Evolutionary conservation across 2,797 vertebrate species (phyloP), one percentile per base, ranked within the genome.

Genomic region (Pelochelys cantorii): DNA sequence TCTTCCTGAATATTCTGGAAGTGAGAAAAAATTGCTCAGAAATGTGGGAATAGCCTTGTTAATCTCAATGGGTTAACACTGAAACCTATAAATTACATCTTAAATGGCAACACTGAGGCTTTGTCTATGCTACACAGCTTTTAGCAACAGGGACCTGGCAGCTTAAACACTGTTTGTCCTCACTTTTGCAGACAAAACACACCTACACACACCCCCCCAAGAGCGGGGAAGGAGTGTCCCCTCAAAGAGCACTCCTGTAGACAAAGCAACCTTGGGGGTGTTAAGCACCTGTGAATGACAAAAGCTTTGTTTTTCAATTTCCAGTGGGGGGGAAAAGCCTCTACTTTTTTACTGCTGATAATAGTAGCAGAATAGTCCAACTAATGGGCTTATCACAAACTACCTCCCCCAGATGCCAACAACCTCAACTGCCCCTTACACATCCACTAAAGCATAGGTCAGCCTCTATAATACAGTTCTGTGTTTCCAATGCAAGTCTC

Each of bases 11-110:
- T 10, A 59, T n/a, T 59, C 55, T 54, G 77, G 6, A 9, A 81
- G 62, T 71, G 48, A 34, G 81, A 83, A 77, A n/a, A 53, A 34
- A 3, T 2, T 59, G 71, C 31, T 52, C 48, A 8, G 75, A 84
- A 57, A 65, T 12, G 8, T 27, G 57, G 81, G 25, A 84, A 80
- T 0, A 77, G 27, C 23, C 56, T 0, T 0, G 0, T 2, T n/a
- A 20, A 22, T 78, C 53, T 18, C 23, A 15, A 37, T 42, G 78
- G 56, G 83, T 74, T n/a, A 56, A 1, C 34, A 48, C 57, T 1
- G 23, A 86, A n/a, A 34, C 57, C 29, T 2, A 12, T 12, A 48
- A 2, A 3, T 55, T 77, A 11, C 1, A 81, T 86, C 85, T 91
- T 84, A 95, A 84, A 95, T 92, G 84, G 83, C 81, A 59, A 85